Conservation (phyloP, 1,140 invertebrate genomes). For the Proales similis region DNA sequence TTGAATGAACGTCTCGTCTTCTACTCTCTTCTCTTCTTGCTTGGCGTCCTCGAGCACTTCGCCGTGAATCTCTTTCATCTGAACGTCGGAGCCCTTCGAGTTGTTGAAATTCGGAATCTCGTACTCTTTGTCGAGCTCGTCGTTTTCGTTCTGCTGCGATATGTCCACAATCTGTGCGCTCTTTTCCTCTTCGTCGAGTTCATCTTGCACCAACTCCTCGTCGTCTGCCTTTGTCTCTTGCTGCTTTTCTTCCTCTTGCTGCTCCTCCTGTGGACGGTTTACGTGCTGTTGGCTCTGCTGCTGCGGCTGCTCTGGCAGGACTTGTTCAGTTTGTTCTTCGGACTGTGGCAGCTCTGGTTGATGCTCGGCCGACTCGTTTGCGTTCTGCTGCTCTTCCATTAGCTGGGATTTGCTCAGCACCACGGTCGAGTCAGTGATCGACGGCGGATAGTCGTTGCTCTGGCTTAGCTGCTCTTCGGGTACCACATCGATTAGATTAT, state of each 20-base stretch:
- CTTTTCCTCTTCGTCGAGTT: too few species aligned
- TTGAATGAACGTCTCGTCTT: constrained; percentile 17
- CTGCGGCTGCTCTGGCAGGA: background rate
- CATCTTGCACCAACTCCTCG: too few species aligned
- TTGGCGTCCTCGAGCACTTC: background rate
- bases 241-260: too few species aligned
- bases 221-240: too few species aligned
- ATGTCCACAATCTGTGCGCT: too few species aligned
- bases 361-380: background rate
- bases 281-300: background rate
- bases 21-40: constrained; percentile 13
- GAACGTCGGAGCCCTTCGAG: too few species aligned
- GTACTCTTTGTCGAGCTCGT: constrained; percentile 33
- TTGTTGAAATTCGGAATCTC: constrained; percentile 17
- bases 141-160: too few species aligned
- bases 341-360: background rate
- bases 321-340: background rate
- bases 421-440: constrained; percentile 21
- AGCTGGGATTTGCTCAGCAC: constrained; percentile 11
- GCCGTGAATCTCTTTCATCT: background rate
- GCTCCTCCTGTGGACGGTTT: too few species aligned
- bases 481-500: background rate
- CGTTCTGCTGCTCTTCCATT: background rate
- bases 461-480: too few species aligned
- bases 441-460: background rate